A percentile compares a stretch with the other conserved stretches of the same genome.
Evolutionary conservation across 1,140 invertebrate genomes (phyloP).

Genomic region (Calliphora vicina): DNA sequence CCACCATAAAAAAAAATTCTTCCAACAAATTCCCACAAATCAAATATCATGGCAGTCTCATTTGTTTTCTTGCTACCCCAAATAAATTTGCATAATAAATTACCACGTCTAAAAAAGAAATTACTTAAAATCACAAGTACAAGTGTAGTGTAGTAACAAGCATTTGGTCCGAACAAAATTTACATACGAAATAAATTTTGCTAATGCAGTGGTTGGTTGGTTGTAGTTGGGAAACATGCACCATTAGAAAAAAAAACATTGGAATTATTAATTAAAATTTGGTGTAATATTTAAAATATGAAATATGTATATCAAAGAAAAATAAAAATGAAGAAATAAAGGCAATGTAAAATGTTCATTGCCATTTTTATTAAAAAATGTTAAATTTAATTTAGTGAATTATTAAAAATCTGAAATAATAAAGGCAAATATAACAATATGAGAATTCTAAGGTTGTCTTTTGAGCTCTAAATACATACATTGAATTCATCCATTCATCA

Average conservation of each 20-base stretch:
- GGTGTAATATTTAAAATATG: neutral
- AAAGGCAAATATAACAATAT: too few species aligned
- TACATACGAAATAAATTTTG: conserved; percentile 1
- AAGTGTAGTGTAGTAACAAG: neutral
- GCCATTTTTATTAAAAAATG: too few species aligned
- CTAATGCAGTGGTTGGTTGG: too few species aligned
- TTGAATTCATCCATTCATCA: too few species aligned
- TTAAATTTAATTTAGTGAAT: too few species aligned
- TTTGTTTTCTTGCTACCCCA: neutral
- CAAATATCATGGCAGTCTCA: neutral
- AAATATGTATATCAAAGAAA: neutral
- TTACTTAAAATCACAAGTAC: neutral
- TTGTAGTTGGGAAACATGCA: neutral
- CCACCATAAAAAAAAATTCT: neutral
- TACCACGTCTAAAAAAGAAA: neutral
- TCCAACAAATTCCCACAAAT: neutral
- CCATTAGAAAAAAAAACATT: neutral
- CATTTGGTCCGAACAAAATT: neutral
- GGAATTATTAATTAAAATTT: neutral
- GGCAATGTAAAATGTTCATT: too few species aligned
- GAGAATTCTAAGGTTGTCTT: too few species aligned
- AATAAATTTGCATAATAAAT: neutral
- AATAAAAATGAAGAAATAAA: too few species aligned
- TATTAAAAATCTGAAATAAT: too few species aligned
- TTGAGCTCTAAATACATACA: too few species aligned